Evolutionary conservation across 2,113 vertebrate genomes (phyloP), one percentile per base, ranked within the genome.

Genomic region (Campylomormyrus numenius): DNA sequence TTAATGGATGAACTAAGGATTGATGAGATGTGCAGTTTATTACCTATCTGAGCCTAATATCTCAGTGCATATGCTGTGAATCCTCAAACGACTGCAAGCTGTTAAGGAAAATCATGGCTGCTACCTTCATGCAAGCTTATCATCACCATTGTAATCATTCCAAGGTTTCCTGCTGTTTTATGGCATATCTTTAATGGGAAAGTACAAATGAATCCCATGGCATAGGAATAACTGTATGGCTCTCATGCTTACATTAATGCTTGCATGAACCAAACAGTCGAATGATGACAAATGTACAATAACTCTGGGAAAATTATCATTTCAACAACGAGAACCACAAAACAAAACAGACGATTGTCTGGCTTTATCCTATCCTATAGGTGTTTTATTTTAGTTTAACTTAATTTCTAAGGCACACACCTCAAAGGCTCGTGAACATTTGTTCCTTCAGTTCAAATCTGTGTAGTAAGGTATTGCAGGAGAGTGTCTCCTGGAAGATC

Each of bases 181-280:
- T 46, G 21, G 80, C 80, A 46, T 21, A 19, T 84, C 31, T 58
- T 53, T 87, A 87, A 87, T 87, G 86, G 86, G 86, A 31, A 87
- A 39, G 52, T 87, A 52, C 31, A 87, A 87, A 87, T 56, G 49
- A 58, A 87, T 87, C 86, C 46, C 45, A 86, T 87, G 31, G n/a
- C 52, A 58, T 56, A 19, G 39, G 53, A 53, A 87, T 27, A n/a
- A 87, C 86, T 49, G 50, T 42, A 39, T 53, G 52, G 62, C 27
- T 11, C 62, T 70, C 62, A 70, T 70, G 27, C 10, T 70, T 70
- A 31, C 10, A 31, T 70, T 70, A 70, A 70, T 13, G n/a, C n/a
- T 70, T 70, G n/a, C 62, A 70, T 70, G 62, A 70, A 70, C 62
- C 27, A 70, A 70, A 10, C 62, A 70, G 27, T 70, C 10, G 9